Percentiles rank a stretch among this genome's conserved stretches.
These are phyloP conservation scores for Malacosoma neustria DNA, from an alignment of 2,888 invertebrate species.

Conservation along the genomic window DNA sequence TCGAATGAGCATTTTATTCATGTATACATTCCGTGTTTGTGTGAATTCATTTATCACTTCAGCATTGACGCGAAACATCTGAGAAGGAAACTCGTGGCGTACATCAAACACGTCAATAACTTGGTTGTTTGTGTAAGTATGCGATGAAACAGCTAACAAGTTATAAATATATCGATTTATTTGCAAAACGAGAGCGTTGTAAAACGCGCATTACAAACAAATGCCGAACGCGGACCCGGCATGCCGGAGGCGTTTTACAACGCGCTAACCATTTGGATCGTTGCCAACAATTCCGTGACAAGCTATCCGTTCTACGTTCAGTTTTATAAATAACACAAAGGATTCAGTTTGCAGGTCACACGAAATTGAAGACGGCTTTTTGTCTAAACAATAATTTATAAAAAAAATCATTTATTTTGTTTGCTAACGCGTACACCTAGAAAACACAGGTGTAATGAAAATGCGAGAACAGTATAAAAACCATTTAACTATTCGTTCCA, in stretches of 20 bases:
- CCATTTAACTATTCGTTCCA: not conserved
- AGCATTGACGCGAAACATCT: not conserved
- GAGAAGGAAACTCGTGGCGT: not conserved
- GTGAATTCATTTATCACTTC: not conserved
- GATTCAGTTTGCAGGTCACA: constrained; percentile 33
- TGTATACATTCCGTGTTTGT: not conserved
- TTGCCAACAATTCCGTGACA: constrained; percentile 61
- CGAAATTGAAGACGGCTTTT: constrained; percentile 23
- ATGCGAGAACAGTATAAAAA: not conserved
- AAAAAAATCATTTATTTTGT: constrained; percentile 1
- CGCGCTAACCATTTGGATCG: constrained; percentile 53
- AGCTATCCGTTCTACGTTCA: constrained; percentile 44
- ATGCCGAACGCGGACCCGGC: constrained; percentile 45
- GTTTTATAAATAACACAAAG: constrained; percentile 48
- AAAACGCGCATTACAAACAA: constrained; percentile 27
- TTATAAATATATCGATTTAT: not conserved
- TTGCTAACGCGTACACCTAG: not conserved
- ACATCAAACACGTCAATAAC: not conserved
- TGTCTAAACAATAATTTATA: constrained; percentile 11
- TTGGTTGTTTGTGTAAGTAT: constrained; percentile 2
- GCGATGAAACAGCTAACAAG: constrained; percentile 6
- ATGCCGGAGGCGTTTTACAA: constrained; percentile 56
- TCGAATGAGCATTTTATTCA: not conserved
- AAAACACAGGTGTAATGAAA: constrained; percentile 2
- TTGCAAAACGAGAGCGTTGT: not conserved